phyloP scores from a whole-genome alignment of 1,140 invertebrate genomes.

The Drosophila burlai region DNA sequence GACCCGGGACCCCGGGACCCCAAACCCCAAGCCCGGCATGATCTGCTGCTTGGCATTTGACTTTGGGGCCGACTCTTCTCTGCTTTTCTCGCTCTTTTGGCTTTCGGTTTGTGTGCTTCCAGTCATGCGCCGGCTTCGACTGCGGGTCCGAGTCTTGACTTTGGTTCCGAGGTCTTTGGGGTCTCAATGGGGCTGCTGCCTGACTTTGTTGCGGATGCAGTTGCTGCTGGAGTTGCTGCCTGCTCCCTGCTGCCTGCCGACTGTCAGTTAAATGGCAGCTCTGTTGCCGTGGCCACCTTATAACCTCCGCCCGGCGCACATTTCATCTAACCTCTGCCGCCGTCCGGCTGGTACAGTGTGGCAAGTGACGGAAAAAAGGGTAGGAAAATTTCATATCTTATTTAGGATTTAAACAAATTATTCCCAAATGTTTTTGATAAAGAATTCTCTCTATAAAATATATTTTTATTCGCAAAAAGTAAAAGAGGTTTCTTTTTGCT shows the following conservation, averaged over 20 bases:
- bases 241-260: constrained; percentile 33
- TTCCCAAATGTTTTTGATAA: too few species aligned
- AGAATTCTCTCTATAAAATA: too few species aligned
- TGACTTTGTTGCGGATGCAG: constrained; percentile 42
- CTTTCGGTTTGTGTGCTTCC: constrained; percentile 56
- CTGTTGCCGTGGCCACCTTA: constrained; percentile 78
- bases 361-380: neutral
- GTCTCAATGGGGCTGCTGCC: constrained; percentile 61
- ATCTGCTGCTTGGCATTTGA: constrained; percentile 82
- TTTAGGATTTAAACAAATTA: neutral
- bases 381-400: neutral
- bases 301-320: constrained; percentile 70
- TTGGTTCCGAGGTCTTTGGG: constrained; percentile 49
- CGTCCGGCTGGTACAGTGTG: constrained; percentile 47
- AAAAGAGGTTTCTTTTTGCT: too few species aligned
- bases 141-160: constrained; percentile 33
- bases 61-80: constrained; percentile 68
- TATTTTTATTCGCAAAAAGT: too few species aligned
- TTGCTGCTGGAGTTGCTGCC: constrained; percentile 24
- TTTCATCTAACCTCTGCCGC: constrained; percentile 79
- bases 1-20: constrained; percentile 26
- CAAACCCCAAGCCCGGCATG: constrained; percentile 53
- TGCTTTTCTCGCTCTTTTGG: constrained; percentile 16
- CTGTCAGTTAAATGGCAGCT: constrained; percentile 81
- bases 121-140: constrained; percentile 66